phyloP scores from a whole-genome alignment of 2,113 vertebrate genomes.

The Variabilichromis moorii region DNA sequence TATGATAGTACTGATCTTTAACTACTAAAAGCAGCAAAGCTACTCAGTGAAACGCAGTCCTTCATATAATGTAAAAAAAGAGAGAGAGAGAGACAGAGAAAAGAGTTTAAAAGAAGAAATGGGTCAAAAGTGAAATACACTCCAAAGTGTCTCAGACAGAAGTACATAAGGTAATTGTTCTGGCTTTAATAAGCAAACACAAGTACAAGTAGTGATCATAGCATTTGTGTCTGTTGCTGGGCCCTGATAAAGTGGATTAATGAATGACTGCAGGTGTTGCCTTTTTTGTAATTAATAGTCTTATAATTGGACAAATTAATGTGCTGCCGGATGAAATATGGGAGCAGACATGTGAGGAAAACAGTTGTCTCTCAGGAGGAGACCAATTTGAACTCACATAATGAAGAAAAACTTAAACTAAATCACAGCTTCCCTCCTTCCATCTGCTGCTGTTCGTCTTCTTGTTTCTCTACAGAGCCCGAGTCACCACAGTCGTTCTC shows the following conservation, averaged over 20 bases:
- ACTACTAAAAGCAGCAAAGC: background rate
- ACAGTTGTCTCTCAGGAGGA: constrained; percentile 37
- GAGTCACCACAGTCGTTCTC: background rate
- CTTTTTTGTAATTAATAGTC: constrained; percentile 64
- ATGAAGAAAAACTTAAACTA: constrained; percentile 25
- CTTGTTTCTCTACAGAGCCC: background rate
- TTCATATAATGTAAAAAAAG: background rate
- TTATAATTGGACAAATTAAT: constrained; percentile 68
- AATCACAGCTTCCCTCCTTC: background rate
- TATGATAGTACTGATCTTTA: background rate
- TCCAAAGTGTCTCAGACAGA: background rate
- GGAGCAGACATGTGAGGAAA: constrained; percentile 39
- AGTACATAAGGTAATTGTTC: background rate
- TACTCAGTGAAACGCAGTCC: background rate
- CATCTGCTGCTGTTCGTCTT: background rate
- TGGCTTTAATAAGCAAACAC: constrained; percentile 23
- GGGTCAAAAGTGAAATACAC: background rate
- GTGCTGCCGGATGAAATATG: constrained; percentile 49
- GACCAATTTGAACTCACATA: constrained; percentile 22
- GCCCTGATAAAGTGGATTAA: constrained; percentile 42
- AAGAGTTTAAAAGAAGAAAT: background rate
- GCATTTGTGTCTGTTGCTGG: constrained; percentile 2
- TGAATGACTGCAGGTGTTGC: constrained; percentile 66
- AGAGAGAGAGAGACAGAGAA: accelerated
- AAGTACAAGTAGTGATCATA: constrained; percentile 33